These are phyloP conservation scores for Ganaspis sp. DNA, from an alignment of 1,140 invertebrate genomes.

Conservation along the genomic window DNA sequence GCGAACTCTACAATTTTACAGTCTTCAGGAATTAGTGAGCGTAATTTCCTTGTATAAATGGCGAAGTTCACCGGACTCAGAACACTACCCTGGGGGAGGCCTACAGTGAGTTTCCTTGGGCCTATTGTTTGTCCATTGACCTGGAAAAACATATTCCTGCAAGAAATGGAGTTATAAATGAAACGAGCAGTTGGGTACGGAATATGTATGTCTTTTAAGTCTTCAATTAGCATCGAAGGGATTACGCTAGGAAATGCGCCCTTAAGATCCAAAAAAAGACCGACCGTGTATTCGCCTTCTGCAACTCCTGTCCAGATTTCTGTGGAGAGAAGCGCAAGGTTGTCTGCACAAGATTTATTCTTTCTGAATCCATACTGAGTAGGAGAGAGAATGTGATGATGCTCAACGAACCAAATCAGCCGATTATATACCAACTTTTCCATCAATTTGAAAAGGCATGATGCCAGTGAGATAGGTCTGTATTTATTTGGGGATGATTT, in stretches of 20 bases:
- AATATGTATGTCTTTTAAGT: constrained; percentile 37
- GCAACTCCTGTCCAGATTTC: constrained; percentile 41
- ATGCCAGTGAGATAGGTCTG: constrained; percentile 52
- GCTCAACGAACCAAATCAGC: constrained; percentile 44
- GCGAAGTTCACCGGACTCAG: constrained; percentile 41
- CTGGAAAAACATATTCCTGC: constrained; percentile 17
- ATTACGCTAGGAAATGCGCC: constrained; percentile 42
- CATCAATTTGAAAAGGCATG: constrained; percentile 43
- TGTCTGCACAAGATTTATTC: constrained; percentile 45
- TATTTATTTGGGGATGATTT: constrained; percentile 48
- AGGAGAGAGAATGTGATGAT: constrained; percentile 21
- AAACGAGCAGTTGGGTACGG: constrained; percentile 34
- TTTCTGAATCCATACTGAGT: constrained; percentile 46
- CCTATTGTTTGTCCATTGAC: not conserved
- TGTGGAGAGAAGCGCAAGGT: constrained; percentile 34
- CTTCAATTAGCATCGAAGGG: constrained; percentile 41
- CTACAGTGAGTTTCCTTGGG: constrained; percentile 31
- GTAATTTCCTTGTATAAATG: constrained; percentile 42
- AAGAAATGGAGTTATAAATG: constrained; percentile 33
- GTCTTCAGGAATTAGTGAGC: constrained; percentile 30
- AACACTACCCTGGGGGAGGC: constrained; percentile 43
- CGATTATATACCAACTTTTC: constrained; percentile 48
- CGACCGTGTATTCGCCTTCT: constrained; percentile 24
- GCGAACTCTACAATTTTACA: not conserved
- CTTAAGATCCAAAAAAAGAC: constrained; percentile 43